phyloP scores from a whole-genome alignment of 2,888 invertebrate genomes.

The Steinernema scapterisci region DNA sequence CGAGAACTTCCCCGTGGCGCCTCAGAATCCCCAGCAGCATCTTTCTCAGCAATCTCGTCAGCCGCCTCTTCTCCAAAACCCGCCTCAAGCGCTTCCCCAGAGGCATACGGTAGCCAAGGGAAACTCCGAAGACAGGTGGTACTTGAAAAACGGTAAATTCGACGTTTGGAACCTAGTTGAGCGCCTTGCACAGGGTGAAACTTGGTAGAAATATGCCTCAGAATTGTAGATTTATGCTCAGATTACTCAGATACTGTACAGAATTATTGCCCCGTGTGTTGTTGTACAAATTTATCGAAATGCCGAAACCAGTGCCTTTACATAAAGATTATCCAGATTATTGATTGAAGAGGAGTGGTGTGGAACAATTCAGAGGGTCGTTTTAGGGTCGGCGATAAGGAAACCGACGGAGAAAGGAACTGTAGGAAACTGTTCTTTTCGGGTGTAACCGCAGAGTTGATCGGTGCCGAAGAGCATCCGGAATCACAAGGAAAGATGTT shows the following conservation, averaged over 20 bases:
- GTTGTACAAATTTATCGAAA: not conserved
- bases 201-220: not conserved
- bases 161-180: not conserved
- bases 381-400: no score
- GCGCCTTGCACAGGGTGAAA: not conserved
- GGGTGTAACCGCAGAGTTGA: no score
- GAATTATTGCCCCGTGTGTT: not conserved
- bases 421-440: no score
- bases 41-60: no score
- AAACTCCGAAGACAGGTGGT: not conserved
- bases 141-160: constrained; percentile 8
- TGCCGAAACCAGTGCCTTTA: not conserved
- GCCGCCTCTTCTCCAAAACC: no score
- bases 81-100: not conserved
- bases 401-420: no score
- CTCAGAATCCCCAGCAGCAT: not conserved
- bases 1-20: not conserved
- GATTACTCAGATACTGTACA: not conserved
- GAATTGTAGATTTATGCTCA: not conserved
- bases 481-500: no score
- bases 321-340: not conserved
- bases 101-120: not conserved
- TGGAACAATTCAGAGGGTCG: no score
- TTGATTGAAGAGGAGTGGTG: not conserved
- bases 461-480: no score